Evolutionary conservation across 35 echinoderm and acorn worm genomes (phyloP).

Genomic region (Ptychodera flava): DNA sequence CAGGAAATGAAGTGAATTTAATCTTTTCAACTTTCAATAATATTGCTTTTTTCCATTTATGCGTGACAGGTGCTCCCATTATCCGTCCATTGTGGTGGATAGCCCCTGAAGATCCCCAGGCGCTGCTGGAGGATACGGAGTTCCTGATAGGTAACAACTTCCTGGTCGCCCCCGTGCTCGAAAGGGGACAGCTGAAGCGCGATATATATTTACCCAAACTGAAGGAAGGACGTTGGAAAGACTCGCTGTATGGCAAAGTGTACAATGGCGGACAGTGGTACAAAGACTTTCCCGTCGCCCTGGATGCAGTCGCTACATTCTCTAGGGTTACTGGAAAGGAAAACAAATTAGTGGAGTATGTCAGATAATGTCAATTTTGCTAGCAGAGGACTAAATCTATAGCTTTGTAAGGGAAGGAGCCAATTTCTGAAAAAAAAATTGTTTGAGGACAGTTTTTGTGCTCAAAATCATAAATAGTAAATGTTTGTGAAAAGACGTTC

Average conservation of each 20-base stretch:
- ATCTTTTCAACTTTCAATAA: too few species aligned
- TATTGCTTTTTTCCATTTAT: background rate
- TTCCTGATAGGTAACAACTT: slow-evolving; percentile 67
- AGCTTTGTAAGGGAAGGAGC: too few species aligned
- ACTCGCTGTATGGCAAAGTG: background rate
- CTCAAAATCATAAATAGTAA: too few species aligned
- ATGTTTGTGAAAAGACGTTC: too few species aligned
- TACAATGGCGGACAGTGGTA: slow-evolving; percentile 40
- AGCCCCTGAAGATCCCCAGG: slow-evolving; percentile 42
- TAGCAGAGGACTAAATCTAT: too few species aligned
- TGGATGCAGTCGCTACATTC: slow-evolving; percentile 55
- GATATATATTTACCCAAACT: slow-evolving; percentile 79
- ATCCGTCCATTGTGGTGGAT: slow-evolving; percentile 84
- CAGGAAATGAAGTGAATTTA: too few species aligned
- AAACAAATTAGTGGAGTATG: too few species aligned
- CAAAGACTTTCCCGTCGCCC: slow-evolving; percentile 18
- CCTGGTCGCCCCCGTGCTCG: slow-evolving; percentile 55
- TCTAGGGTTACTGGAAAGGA: background rate
- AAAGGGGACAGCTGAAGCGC: slow-evolving; percentile 12
- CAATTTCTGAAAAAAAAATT: too few species aligned
- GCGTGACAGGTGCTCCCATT: slow-evolving; percentile 40
- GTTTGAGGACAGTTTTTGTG: too few species aligned
- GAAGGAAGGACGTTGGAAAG: slow-evolving; percentile 63
- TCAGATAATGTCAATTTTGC: too few species aligned
- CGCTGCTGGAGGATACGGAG: slow-evolving; percentile 38